These are phyloP conservation scores for Alouatta caraya DNA, from an alignment of 2,797 vertebrate genomes.

Conservation along the genomic window DNA sequence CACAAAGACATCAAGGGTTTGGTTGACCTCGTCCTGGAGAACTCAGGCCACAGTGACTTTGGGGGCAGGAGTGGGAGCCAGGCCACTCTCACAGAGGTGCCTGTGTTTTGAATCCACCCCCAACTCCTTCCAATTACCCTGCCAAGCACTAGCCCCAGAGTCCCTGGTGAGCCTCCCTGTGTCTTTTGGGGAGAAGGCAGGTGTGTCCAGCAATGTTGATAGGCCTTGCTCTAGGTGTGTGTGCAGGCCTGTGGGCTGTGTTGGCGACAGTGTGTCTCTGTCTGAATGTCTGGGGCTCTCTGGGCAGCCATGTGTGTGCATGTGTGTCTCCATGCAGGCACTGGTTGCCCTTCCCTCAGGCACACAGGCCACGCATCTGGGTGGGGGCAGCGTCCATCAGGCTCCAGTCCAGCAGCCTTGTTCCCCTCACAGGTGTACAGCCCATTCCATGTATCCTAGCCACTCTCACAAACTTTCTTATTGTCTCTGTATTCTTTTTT, in stretches of 20 bases:
- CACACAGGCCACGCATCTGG: neutral
- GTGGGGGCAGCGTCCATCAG: neutral
- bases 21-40: neutral
- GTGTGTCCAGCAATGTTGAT: neutral
- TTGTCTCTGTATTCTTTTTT: neutral
- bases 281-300: neutral
- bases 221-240: neutral
- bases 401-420: neutral
- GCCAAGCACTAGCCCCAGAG: neutral
- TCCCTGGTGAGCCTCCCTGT: neutral
- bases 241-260: neutral
- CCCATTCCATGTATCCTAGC: no score
- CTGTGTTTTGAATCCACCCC: neutral
- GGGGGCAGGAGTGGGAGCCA: neutral
- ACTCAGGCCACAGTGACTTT: neutral
- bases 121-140: neutral
- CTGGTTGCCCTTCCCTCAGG: neutral
- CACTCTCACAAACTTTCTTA: neutral
- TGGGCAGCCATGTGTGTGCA: neutral
- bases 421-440: neutral
- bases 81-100: neutral
- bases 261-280: neutral
- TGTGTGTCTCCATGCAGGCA: neutral
- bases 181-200: neutral
- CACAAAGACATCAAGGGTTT: neutral